A percentile compares a stretch with the other conserved stretches of the same genome.
These are phyloP conservation scores for Hippopotamyrus pictus DNA, from an alignment of 2,797 vertebrate genomes.

Conservation along the genomic window DNA sequence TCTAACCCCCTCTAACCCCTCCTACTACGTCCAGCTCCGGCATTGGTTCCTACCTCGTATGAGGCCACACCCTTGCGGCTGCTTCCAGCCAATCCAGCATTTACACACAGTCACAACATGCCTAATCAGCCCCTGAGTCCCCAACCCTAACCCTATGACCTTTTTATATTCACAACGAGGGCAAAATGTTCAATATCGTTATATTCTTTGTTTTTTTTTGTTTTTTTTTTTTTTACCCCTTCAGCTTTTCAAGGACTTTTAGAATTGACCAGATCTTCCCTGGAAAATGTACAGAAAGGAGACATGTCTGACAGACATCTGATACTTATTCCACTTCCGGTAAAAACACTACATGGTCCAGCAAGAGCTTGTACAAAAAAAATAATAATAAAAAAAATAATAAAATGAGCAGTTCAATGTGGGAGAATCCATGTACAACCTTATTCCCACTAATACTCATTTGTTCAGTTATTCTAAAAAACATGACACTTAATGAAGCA, in stretches of 20 bases:
- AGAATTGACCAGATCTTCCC: not conserved
- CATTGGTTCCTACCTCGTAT: not conserved
- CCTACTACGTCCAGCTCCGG: not conserved
- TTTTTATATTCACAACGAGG: not conserved
- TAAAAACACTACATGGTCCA: not conserved
- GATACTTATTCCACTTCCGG: not conserved
- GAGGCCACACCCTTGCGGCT: not conserved
- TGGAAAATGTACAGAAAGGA: not conserved
- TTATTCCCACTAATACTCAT: not conserved
- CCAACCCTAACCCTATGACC: not conserved
- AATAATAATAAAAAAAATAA: not conserved
- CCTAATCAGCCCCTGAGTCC: not conserved
- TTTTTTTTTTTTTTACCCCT: not conserved
- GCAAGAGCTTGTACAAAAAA: not conserved
- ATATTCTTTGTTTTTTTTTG: not conserved
- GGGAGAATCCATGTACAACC: constrained; percentile 14
- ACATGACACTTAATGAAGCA: constrained; percentile 5
- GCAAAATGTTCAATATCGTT: not conserved
- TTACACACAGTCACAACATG: not conserved
- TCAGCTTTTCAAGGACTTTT: not conserved
- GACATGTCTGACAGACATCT: not conserved
- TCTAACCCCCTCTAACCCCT: not conserved
- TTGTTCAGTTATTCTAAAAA: constrained; percentile 3
- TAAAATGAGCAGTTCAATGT: not conserved
- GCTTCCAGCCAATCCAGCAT: constrained; percentile 13